Base-by-base conservation (phyloP, 2,797 vertebrate genomes). In the Enteromius anoplus region DNA sequence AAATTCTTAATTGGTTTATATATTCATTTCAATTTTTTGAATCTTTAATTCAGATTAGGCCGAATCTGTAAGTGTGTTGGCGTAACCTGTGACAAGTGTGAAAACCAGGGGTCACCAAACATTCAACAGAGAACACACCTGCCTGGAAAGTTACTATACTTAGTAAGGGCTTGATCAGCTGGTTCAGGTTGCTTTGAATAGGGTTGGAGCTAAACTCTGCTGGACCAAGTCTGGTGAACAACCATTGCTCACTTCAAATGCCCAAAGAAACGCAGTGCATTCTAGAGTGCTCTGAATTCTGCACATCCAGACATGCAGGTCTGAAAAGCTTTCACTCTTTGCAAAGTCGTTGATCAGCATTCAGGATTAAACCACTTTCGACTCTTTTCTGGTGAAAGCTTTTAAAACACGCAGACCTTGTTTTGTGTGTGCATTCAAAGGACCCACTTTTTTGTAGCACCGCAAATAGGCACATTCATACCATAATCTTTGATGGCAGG, bases 401-500 rank as follows among this genome's bases (percentile, higher is more conserved):
- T 78, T 78, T 62, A 62, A 60, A 47, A 75, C 21, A 26, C 21
- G 42, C 12, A 64, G 66, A 49, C 60, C 58, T 42, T 3, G 12
- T 76, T 65, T 62, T 19, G 17, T 53, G 49, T 49, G 55, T 12
- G 15, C 19, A 19, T 73, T 84, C 82, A 77, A 40, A 70, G 51
- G 70, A 64, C 49, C 78, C 55, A 15, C 14, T 42, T 29, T 51
- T 40, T 65, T n/a, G n/a, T 34, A 66, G 69, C 75, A 75, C 79
- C 45, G 72, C 81, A 65, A 72, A 68, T 53, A 70, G 68, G 84
- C 84, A 78, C 83, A 75, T 79, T 72, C 70, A 40, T 58, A 40
- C 51, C 62, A 79, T 87, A 79, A 78, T 75, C 81, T 79, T 72
- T 82, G 66, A 76, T 85, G 76, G 65, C 85, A 34, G 75, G 72